Evolutionary conservation across 2,113 vertebrate genomes (phyloP).

Genomic region (Otis tarda): DNA sequence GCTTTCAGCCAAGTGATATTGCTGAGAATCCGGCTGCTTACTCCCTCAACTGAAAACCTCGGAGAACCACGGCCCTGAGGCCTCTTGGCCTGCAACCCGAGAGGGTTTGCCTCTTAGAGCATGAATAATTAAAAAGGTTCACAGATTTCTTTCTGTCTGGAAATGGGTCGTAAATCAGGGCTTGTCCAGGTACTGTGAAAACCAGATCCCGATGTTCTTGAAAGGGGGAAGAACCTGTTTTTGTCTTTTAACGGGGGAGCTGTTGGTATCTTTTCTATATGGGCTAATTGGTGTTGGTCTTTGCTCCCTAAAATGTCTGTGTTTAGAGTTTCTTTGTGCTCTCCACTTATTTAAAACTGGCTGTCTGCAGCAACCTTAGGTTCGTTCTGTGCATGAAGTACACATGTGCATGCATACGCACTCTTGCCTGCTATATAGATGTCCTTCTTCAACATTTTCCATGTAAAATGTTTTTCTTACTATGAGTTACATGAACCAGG

Average conservation of each 20-base stretch:
- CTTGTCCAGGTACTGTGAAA: slow-evolving; percentile 32
- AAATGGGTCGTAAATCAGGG: neutral
- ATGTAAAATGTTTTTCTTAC: neutral
- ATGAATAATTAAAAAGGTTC: slow-evolving; percentile 48
- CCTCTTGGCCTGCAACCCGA: neutral
- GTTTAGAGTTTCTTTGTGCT: neutral
- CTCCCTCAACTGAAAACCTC: neutral
- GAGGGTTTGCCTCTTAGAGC: slow-evolving; percentile 38
- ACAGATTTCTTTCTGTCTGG: slow-evolving; percentile 51
- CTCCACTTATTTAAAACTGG: neutral
- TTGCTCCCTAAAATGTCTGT: accelerated
- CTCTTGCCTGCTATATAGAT: neutral
- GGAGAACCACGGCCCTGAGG: neutral
- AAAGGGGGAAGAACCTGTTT: neutral
- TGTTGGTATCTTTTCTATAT: neutral
- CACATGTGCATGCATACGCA: accelerated
- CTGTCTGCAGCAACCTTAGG: accelerated
- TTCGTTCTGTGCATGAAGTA: neutral
- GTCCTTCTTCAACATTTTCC: neutral
- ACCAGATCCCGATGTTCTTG: slow-evolving; percentile 6
- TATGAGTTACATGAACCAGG: neutral
- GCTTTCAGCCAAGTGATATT: neutral
- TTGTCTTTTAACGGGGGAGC: neutral
- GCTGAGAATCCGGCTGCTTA: neutral
- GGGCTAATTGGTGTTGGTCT: neutral